These are phyloP conservation scores for Lacerta viridis DNA, from an alignment of 2,797 vertebrate species.

Conservation along the genomic window DNA sequence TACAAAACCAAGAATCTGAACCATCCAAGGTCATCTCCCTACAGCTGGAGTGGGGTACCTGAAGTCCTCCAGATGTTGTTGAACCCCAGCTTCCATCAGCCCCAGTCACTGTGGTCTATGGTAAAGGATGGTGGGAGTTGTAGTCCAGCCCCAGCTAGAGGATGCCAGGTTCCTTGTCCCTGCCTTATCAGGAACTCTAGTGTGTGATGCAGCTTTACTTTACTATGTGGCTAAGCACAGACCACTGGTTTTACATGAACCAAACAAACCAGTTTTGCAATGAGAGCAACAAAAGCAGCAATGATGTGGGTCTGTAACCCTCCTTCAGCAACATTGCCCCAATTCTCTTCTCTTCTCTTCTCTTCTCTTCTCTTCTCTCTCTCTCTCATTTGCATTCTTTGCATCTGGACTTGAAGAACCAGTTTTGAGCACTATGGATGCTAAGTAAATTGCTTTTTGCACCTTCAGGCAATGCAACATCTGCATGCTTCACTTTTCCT, in stretches of 20 bases:
- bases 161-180: no score
- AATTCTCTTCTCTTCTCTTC: conserved; percentile 32
- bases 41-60: not conserved
- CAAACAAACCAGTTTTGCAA: conserved; percentile 2
- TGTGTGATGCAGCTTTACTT: not conserved
- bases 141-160: no score
- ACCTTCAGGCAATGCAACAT: conserved; percentile 56
- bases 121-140: no score
- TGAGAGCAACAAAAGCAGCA: not conserved
- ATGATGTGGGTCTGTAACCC: not conserved
- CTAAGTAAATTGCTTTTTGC: conserved; percentile 54
- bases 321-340: not conserved
- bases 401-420: conserved; percentile 58
- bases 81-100: no score
- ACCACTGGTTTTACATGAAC: not conserved
- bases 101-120: no score
- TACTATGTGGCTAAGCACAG: not conserved
- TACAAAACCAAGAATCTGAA: no score
- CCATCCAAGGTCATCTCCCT: not conserved
- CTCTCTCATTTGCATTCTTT: conserved; percentile 60
- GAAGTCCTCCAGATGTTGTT: not conserved
- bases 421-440: conserved; percentile 14
- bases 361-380: not conserved
- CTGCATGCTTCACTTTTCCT: conserved; percentile 41
- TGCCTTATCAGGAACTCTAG: not conserved